phyloP scores from a whole-genome alignment of 2,888 invertebrate genomes.

The Strigamia maritima region DNA sequence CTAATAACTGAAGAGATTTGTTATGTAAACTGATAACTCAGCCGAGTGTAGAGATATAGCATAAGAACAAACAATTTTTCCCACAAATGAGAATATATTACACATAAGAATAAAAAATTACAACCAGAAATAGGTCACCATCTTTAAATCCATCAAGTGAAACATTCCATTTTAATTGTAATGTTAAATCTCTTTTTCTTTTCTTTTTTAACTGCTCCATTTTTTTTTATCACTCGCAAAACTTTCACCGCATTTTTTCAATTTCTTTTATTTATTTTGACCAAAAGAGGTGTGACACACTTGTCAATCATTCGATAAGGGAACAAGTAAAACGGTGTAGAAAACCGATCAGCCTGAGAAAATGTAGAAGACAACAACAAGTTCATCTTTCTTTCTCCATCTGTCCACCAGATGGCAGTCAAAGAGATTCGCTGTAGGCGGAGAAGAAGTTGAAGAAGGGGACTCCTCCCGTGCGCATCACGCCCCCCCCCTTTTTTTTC shows the following conservation, averaged over 20 bases:
- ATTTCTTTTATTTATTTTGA: not conserved
- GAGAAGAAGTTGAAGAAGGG: not conserved
- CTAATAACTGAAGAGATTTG: too few relatives aligned
- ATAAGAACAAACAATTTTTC: not conserved
- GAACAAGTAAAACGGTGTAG: not conserved
- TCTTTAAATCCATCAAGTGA: slow-evolving; percentile 4
- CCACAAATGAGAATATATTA: not conserved
- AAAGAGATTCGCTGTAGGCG: not conserved
- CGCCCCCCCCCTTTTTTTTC: not conserved
- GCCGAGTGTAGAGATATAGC: not conserved
- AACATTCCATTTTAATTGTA: not conserved
- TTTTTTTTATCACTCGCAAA: not conserved
- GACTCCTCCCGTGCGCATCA: slow-evolving; percentile 2
- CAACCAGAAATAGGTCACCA: not conserved
- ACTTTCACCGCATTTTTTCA: not conserved
- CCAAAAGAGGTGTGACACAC: not conserved
- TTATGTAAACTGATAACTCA: not conserved
- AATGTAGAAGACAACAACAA: not conserved
- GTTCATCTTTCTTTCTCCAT: slow-evolving; percentile 22
- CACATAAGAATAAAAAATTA: not conserved
- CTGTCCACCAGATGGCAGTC: slow-evolving; percentile 23
- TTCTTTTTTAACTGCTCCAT: not conserved
- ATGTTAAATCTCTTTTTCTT: not conserved
- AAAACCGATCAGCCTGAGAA: slow-evolving; percentile 20
- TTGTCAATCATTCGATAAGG: not conserved